Evolutionary conservation across 2,113 vertebrate species (phyloP).

Genomic region (Calidris pugnax): DNA sequence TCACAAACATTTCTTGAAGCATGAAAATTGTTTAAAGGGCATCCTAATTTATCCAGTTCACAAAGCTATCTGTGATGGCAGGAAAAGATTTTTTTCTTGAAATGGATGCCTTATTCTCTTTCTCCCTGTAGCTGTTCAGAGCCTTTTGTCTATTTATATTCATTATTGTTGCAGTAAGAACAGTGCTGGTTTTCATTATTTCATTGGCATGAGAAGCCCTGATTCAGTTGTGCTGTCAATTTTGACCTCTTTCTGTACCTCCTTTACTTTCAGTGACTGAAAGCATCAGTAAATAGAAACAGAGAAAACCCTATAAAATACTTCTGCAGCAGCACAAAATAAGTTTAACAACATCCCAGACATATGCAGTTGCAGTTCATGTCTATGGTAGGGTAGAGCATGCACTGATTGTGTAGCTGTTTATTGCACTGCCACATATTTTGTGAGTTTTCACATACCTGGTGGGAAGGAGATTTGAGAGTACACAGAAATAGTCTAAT

Average conservation of each 20-base stretch:
- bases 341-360: neutral
- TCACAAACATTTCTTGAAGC: conserved; percentile 42
- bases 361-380: neutral
- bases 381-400: neutral
- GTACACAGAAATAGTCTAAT: neutral
- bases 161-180: conserved; percentile 71
- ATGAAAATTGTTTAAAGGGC: conserved; percentile 62
- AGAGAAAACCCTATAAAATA: conserved; percentile 22
- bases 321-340: conserved; percentile 9
- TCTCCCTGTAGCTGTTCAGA: conserved; percentile 57
- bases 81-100: conserved; percentile 71
- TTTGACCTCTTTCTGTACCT: conserved; percentile 57
- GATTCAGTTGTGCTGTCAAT: conserved; percentile 69
- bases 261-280: conserved; percentile 30
- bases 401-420: neutral
- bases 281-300: conserved; percentile 45
- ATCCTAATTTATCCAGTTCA: conserved; percentile 62
- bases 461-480: neutral
- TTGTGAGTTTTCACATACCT: neutral
- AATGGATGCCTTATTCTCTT: conserved; percentile 65
- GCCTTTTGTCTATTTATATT: conserved; percentile 72
- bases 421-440: neutral
- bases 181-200: conserved; percentile 74
- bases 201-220: conserved; percentile 65
- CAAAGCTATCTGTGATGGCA: conserved; percentile 69